phyloP scores from a whole-genome alignment of 2,113 vertebrate species.

The Fulica atra region DNA sequence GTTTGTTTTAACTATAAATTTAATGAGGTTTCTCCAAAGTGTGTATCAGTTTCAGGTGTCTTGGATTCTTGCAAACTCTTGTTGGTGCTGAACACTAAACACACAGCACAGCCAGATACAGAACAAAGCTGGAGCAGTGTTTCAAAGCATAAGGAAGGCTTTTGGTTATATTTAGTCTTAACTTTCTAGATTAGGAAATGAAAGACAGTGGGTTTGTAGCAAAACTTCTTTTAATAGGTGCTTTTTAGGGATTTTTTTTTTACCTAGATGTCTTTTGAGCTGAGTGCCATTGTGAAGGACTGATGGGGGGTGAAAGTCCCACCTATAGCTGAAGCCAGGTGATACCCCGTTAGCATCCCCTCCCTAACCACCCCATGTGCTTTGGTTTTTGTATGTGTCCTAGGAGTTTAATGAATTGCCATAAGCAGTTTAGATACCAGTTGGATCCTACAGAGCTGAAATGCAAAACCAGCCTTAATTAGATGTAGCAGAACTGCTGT shows the following conservation, averaged over 20 bases:
- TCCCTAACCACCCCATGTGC: background rate
- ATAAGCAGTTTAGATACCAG: background rate
- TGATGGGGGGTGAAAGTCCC: background rate
- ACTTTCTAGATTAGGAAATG: slow-evolving; percentile 25
- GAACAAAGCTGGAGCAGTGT: background rate
- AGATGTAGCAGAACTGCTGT: background rate
- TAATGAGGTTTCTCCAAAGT: background rate
- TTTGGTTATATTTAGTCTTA: background rate
- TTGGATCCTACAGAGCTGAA: background rate
- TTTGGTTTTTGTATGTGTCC: background rate
- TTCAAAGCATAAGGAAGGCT: slow-evolving; percentile 24
- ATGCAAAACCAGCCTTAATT: background rate
- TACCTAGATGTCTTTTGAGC: background rate
- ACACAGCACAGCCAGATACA: background rate
- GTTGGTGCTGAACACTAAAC: slow-evolving; percentile 36
- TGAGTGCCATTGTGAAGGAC: slow-evolving; percentile 13
- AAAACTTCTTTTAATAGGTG: slow-evolving; percentile 31
- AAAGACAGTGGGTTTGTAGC: slow-evolving; percentile 37
- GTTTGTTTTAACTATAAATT: background rate
- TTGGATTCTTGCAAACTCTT: background rate
- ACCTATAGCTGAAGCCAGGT: background rate
- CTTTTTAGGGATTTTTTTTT: slow-evolving; percentile 39
- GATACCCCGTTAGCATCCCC: background rate
- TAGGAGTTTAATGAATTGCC: background rate
- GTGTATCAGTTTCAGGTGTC: background rate